Conservation (phyloP, 2,113 vertebrate species). For the Pelobates fuscus region DNA sequence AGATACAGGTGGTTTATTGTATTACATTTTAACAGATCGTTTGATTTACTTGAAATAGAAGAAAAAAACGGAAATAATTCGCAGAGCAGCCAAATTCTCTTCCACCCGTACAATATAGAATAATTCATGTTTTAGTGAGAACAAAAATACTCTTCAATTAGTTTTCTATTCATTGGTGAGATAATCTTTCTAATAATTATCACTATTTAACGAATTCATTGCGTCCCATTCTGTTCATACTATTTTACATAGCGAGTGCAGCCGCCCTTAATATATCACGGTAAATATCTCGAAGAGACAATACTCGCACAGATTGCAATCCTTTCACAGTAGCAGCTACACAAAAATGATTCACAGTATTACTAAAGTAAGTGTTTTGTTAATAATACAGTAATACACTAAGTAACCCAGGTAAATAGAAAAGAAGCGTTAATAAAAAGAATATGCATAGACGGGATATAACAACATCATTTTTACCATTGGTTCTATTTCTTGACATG, state of each 20-base stretch:
- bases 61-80: not conserved
- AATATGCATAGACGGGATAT: too few species aligned
- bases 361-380: too few species aligned
- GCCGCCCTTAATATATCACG: too few species aligned
- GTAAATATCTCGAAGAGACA: not conserved
- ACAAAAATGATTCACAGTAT: not conserved
- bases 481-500: too few species aligned
- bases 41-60: slow-evolving; percentile 5
- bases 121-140: slow-evolving; percentile 22
- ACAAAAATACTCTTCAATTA: slow-evolving; percentile 25
- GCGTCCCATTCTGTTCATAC: not conserved
- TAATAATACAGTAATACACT: too few species aligned
- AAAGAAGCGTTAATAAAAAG: too few species aligned
- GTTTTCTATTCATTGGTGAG: slow-evolving; percentile 5
- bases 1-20: too few species aligned
- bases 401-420: too few species aligned
- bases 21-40: too few species aligned
- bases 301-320: not conserved
- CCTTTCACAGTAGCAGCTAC: not conserved
- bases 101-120: slow-evolving; percentile 1
- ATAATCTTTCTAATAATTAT: slow-evolving; percentile 9
- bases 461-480: too few species aligned
- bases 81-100: not conserved
- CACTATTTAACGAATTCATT: slow-evolving; percentile 6
- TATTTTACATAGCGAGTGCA: not conserved